These are phyloP conservation scores for Heliocidaris tuberculata DNA, from an alignment of 35 echinoderm and acorn worm genomes.

Conservation along the genomic window DNA sequence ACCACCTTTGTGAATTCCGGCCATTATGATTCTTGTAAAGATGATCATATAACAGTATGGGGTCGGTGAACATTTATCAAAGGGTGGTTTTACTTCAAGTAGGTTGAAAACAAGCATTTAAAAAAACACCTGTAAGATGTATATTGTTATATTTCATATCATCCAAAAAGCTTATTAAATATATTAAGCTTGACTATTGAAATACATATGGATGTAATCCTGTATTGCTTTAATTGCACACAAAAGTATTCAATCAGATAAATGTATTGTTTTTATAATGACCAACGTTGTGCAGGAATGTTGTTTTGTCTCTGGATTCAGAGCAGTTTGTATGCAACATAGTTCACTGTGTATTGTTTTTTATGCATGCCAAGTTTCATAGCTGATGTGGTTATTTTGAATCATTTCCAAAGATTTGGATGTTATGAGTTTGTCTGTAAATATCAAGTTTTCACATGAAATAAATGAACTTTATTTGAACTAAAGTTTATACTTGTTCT, in stretches of 20 bases:
- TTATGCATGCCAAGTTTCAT: not conserved
- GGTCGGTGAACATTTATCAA: too few species aligned
- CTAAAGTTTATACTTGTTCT: not conserved
- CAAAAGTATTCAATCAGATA: not conserved
- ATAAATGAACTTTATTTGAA: constrained; percentile 13
- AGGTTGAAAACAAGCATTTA: too few species aligned
- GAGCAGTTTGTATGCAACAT: not conserved
- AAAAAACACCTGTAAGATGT: too few species aligned
- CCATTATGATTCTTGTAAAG: too few species aligned
- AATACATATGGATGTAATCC: not conserved
- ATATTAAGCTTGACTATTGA: too few species aligned
- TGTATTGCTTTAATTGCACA: not conserved
- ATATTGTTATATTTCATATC: too few species aligned
- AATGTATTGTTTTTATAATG: not conserved
- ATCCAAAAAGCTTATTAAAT: too few species aligned
- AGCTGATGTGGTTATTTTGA: not conserved
- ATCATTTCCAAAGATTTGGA: not conserved
- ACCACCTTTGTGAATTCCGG: too few species aligned
- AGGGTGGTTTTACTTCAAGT: too few species aligned
- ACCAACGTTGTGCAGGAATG: not conserved
- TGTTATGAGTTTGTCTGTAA: not conserved
- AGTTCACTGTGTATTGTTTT: not conserved
- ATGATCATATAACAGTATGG: too few species aligned
- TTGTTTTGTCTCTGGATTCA: not conserved
- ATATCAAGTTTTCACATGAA: constrained; percentile 4